Base-by-base conservation (phyloP, 2,797 vertebrate genomes). In the Peromyscus attwateri region DNA sequence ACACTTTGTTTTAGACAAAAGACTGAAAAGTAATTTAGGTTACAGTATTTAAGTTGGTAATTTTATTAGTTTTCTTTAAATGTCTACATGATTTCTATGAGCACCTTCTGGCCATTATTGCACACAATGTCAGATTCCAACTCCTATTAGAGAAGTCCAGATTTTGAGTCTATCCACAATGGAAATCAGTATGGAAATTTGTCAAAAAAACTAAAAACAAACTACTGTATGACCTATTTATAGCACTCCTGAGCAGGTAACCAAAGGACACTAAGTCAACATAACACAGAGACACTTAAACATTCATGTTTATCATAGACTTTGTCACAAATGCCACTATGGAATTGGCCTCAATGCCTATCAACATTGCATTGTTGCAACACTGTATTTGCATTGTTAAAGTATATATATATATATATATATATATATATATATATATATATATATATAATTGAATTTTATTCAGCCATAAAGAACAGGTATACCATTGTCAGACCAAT, bases 41-140 rank as follows among this genome's bases (percentile, higher is more conserved):
- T 4, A 11, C 46, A 55, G 3, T 87, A 34, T 55, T 25, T 27
- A 71, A 7, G 10, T 6, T 73, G 55, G 12, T 19, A 79, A 83
- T 73, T 85, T 92, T 52, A 16, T 81, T 87, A 84, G 40, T 19
- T 68, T 70, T 82, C 27, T 89, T 93, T 43, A 84, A 80, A 73
- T 52, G 34, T 14, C 14, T 55, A 75, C 0, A 3, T 40, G 87
- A 79, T 90, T 87, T 17, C 62, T 29, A 34, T 40, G 37, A 43
- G n/a, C 13, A 27, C 11, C 31, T 40, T 9, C 17, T 16, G 4
- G 12, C 46, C 1, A 40, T 17, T 14, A 11, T n/a, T 46, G 14
- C 16, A 66, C 25, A 34, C 62, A 57, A n/a, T 14, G 16, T 1
- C 23, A 66, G 3, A 55, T 52, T 57, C 9, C 23, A 89, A 52